Percentiles rank a stretch among this genome's conserved stretches.
phyloP scores from a whole-genome alignment of 2,113 vertebrate species.

The Cepphus grylle region DNA sequence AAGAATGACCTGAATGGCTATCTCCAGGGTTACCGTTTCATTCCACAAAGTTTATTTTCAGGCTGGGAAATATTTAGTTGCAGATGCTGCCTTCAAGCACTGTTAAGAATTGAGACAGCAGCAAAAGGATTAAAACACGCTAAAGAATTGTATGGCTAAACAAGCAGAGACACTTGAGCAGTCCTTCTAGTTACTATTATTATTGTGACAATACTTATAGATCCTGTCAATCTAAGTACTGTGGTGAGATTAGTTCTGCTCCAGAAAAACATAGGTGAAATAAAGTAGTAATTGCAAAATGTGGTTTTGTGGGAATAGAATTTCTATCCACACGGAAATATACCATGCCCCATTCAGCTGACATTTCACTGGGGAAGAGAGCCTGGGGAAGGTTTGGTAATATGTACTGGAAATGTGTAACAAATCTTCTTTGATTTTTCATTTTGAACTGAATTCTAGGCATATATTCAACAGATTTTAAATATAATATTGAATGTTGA shows the following conservation, averaged over 20 bases:
- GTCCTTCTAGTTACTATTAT: neutral
- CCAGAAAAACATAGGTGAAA: neutral
- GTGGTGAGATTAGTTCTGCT: neutral
- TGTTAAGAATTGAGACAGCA: neutral
- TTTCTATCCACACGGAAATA: neutral
- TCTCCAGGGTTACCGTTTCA: conserved; percentile 13
- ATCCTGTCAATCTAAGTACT: neutral
- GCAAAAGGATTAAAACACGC: neutral
- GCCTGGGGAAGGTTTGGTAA: neutral
- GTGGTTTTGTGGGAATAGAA: neutral
- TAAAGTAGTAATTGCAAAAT: neutral
- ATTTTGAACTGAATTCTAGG: neutral
- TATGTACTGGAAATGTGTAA: neutral
- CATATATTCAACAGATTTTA: neutral
- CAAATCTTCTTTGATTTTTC: neutral
- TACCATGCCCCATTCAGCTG: neutral
- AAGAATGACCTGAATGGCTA: neutral
- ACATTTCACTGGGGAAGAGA: neutral
- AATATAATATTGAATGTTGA: neutral
- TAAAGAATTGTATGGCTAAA: neutral
- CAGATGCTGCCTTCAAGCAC: neutral
- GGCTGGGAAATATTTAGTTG: neutral
- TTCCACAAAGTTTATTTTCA: neutral
- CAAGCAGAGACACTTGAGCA: neutral
- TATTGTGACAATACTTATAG: neutral